Evolutionary conservation across 2,888 invertebrate genomes (phyloP).

Genomic region (Coelinius sp.): DNA sequence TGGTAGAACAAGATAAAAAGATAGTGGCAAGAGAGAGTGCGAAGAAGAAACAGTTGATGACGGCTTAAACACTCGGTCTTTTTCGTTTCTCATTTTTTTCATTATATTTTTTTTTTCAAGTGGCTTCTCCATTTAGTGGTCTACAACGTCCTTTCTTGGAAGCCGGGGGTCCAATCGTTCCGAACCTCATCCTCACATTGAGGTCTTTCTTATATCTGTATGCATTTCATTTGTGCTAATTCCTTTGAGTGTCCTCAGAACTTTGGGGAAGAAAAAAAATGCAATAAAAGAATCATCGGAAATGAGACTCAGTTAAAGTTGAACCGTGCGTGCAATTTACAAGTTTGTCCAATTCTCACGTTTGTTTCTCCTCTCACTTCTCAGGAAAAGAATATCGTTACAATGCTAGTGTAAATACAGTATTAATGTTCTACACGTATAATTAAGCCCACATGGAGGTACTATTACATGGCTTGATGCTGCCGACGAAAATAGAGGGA

Average conservation of each 20-base stretch:
- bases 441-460: conserved; percentile 27
- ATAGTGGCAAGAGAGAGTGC: background rate
- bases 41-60: conserved; percentile 26
- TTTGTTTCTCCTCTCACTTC: conserved; percentile 5
- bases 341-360: conserved; percentile 12
- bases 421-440: conserved; percentile 27
- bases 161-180: conserved; percentile 37
- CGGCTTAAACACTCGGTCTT: conserved; percentile 20
- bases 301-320: background rate
- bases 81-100: conserved; percentile 25
- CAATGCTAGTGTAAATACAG: conserved; percentile 29
- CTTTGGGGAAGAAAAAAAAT: background rate
- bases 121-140: conserved; percentile 37
- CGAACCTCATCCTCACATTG: conserved; percentile 11
- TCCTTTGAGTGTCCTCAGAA: background rate
- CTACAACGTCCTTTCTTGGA: conserved; percentile 39
- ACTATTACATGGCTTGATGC: conserved; percentile 18
- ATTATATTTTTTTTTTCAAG: conserved; percentile 16
- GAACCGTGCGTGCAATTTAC: background rate
- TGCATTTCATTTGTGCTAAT: conserved; percentile 17
- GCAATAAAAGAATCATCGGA: background rate
- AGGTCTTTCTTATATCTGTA: conserved; percentile 18
- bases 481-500: conserved; percentile 30
- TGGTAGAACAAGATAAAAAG: conserved; percentile 1
- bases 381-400: conserved; percentile 3